These are phyloP conservation scores for Caenorhabditis tropicalis DNA, from an alignment of 1,140 invertebrate species.

Conservation along the genomic window DNA sequence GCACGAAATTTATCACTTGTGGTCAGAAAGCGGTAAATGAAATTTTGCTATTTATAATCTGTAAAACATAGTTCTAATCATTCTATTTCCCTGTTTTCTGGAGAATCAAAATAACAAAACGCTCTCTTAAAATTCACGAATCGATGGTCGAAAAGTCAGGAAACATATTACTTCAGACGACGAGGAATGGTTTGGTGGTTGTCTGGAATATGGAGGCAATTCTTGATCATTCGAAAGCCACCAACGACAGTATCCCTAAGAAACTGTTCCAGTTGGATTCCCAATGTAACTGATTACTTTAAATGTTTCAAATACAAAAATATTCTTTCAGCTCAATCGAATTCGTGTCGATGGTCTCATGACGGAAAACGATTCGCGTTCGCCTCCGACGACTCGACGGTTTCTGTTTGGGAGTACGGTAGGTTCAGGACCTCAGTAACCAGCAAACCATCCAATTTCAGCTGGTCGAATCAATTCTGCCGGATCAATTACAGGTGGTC, in stretches of 20 bases:
- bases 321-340: conserved; percentile 53
- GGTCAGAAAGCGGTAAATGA: conserved; percentile 47
- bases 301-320: no score
- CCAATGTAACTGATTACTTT: no score
- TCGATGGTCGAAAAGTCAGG: background rate
- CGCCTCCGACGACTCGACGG: conserved; percentile 46
- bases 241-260: conserved; percentile 14
- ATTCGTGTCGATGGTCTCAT: conserved; percentile 55
- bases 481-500: conserved; percentile 39
- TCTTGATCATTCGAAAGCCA: background rate
- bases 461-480: conserved; percentile 41
- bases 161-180: conserved; percentile 24
- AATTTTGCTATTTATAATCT: background rate
- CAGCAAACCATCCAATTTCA: background rate
- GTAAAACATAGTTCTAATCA: no score
- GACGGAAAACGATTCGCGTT: conserved; percentile 45
- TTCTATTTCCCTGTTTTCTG: no score
- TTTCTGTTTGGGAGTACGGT: conserved; percentile 55
- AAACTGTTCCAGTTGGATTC: conserved; percentile 30
- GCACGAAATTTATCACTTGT: conserved; percentile 47
- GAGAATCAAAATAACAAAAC: no score
- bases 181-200: conserved; percentile 41
- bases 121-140: background rate
- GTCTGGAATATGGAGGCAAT: conserved; percentile 51
- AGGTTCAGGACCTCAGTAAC: no score